A percentile compares a stretch with the other conserved stretches of the same genome.
Evolutionary conservation across 2,113 vertebrate genomes (phyloP).

Genomic region (Periophthalmus modestus): DNA sequence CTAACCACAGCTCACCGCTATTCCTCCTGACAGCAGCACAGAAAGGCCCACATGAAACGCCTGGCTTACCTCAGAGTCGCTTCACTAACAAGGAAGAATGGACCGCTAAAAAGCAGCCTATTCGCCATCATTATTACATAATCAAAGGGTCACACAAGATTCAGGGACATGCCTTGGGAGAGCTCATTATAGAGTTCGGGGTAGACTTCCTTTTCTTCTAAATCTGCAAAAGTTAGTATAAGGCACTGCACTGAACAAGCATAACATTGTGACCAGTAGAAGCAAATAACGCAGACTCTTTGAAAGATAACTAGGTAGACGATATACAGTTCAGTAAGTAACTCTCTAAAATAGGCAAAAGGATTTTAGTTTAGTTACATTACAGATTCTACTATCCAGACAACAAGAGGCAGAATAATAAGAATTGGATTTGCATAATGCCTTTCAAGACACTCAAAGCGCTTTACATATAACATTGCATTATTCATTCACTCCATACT

Average conservation of each 20-base stretch:
- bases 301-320: too few species aligned
- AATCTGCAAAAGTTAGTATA: constrained; percentile 50
- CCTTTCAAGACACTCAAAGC: too few species aligned
- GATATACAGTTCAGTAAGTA: too few species aligned
- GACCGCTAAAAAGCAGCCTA: constrained; percentile 33
- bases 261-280: neutral
- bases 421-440: too few species aligned
- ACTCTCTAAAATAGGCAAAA: too few species aligned
- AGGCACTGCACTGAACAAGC: constrained; percentile 22
- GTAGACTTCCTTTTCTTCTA: constrained; percentile 25
- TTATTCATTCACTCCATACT: too few species aligned
- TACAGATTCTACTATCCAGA: too few species aligned
- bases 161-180: constrained; percentile 44
- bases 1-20: constrained; percentile 4
- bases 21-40: constrained; percentile 2
- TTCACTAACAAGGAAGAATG: constrained; percentile 48
- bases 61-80: constrained; percentile 27
- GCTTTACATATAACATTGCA: too few species aligned
- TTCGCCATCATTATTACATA: constrained; percentile 50
- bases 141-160: constrained; percentile 48
- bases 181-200: constrained; percentile 52
- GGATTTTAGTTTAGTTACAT: too few species aligned
- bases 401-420: too few species aligned
- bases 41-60: constrained; percentile 34
- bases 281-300: neutral